Base-by-base conservation (phyloP, 2,113 vertebrate species). In the Pagrus major region DNA sequence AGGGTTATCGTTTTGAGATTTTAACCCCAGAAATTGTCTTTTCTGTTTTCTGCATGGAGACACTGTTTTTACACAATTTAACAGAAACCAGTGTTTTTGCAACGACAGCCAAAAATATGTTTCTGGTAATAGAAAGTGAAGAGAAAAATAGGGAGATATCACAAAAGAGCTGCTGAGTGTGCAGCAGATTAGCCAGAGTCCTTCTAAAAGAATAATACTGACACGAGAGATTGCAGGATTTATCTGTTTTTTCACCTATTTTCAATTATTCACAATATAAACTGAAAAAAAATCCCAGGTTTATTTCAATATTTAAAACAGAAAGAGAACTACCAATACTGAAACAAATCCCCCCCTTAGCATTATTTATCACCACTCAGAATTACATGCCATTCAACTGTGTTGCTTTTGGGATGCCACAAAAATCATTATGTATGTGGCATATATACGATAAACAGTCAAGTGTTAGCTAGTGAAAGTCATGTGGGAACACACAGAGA, bases 401-500 rank as follows among this genome's bases (percentile, higher is more conserved):
- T 31, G 65, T 54, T 31, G 31, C 31, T n/a, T 49, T 49, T 31
- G 20, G n/a, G 6, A 65, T 60, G 15, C 1, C 15, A 35, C 39
- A 69, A 20, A 74, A 35, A 64, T 10, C 25, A 25, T 46, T 14
- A 15, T 27, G 16, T 46, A 25, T n/a, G 33, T 14, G 14, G 25
- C 29, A 49, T n/a, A n/a, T n/a, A n/a, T n/a, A n/a, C 9, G 25
- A 77, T 51, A 16, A 64, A 29, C 18, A 60, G 47, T 65, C 18
- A 46, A 61, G 65, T 44, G 42, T 52, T 25, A 18, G 58, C 47
- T 15, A 4, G 29, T 18, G 35, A 44, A 67, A 63, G 25, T 23
- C 44, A 78, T 60, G 58, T 80, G 54, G 78, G 78, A 74, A 80
- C 71, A 49, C 71, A 65, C 58, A 83, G 10, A 31, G 41, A 78